Evolutionary conservation across 2,888 invertebrate species (phyloP).

Genomic region (Acrobasis repandana): DNA sequence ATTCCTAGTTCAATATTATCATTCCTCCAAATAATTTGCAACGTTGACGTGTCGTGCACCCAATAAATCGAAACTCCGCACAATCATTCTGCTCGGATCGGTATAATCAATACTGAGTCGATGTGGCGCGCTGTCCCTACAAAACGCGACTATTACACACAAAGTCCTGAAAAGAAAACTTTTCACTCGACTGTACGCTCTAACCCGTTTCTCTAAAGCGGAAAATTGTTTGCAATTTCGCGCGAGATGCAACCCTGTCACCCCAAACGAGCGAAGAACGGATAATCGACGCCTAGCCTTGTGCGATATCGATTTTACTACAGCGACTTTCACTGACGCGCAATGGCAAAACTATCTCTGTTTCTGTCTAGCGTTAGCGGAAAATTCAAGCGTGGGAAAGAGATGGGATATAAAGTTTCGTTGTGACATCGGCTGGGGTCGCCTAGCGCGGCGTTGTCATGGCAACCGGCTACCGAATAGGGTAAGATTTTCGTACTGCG

Average conservation of each 20-base stretch:
- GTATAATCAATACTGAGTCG: conserved; percentile 75
- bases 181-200: conserved; percentile 28
- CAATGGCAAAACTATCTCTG: conserved; percentile 35
- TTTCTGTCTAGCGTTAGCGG: conserved; percentile 43
- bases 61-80: conserved; percentile 69
- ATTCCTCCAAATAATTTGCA: background rate
- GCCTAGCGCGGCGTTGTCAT: conserved; percentile 65
- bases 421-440: conserved; percentile 43
- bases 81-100: conserved; percentile 55
- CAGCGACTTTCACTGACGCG: conserved; percentile 57
- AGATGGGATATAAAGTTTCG: conserved; percentile 35
- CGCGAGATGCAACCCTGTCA: conserved; percentile 38
- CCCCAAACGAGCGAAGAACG: conserved; percentile 46
- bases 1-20: no score
- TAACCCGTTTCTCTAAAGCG: conserved; percentile 12
- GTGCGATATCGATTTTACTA: conserved; percentile 82
- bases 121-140: conserved; percentile 47
- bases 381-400: conserved; percentile 39
- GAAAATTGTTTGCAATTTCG: conserved; percentile 15
- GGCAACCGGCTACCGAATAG: conserved; percentile 59
- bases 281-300: conserved; percentile 83
- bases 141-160: conserved; percentile 25
- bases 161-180: conserved; percentile 30
- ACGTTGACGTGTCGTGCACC: conserved; percentile 32
- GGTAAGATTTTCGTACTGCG: conserved; percentile 74